Evolutionary conservation across 2,888 invertebrate species (phyloP).

Genomic region (Hypsopygia costalis): DNA sequence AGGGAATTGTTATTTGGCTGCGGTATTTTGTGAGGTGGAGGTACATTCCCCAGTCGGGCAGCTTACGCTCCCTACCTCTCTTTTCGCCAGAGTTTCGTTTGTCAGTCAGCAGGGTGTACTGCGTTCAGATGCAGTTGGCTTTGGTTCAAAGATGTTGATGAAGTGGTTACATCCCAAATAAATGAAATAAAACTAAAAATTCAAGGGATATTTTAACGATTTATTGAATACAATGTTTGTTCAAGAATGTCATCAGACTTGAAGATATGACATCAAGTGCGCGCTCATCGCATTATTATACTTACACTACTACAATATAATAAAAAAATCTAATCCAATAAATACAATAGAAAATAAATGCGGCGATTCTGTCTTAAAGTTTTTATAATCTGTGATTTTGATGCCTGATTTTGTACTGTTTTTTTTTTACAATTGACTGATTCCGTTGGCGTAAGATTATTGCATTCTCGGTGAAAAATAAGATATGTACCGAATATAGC

Average conservation of each 20-base stretch:
- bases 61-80: too few species aligned
- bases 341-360: slow-evolving; percentile 45
- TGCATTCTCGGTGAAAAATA: too few species aligned
- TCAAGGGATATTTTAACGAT: slow-evolving; percentile 46
- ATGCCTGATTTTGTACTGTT: slow-evolving; percentile 23
- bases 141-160: too few species aligned
- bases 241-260: slow-evolving; percentile 31
- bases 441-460: not conserved
- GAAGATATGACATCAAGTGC: slow-evolving; percentile 57
- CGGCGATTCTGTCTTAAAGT: slow-evolving; percentile 30
- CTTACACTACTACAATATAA: slow-evolving; percentile 20
- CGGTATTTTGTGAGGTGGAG: too few species aligned
- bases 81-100: too few species aligned
- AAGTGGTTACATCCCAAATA: too few species aligned
- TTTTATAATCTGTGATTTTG: slow-evolving; percentile 48
- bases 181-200: slow-evolving; percentile 26
- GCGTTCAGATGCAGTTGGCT: too few species aligned
- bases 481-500: too few species aligned
- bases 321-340: slow-evolving; percentile 27
- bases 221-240: slow-evolving; percentile 52
- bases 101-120: too few species aligned
- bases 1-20: too few species aligned
- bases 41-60: too few species aligned
- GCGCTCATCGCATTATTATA: slow-evolving; percentile 45
- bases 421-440: slow-evolving; percentile 3